Evolutionary conservation across 2,113 vertebrate genomes (phyloP).

Genomic region (Rhizomys pruinosus): DNA sequence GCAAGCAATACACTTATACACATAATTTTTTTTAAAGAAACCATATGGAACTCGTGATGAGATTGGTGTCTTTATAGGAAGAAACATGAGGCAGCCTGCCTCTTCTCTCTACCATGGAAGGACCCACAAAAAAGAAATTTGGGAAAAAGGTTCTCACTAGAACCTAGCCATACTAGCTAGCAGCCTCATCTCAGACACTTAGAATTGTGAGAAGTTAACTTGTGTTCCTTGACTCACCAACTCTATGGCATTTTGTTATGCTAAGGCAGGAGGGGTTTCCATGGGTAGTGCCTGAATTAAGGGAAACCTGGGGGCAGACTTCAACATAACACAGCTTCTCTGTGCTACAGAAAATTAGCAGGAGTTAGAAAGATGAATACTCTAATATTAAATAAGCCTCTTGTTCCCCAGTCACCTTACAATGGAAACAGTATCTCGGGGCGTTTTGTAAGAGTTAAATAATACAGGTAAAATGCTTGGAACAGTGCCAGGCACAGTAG

Average conservation of each 20-base stretch:
- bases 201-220: not conserved
- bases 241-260: not conserved
- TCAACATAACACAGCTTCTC: not conserved
- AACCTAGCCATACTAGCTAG: not conserved
- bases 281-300: not conserved
- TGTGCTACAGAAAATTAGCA: not conserved
- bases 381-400: not conserved
- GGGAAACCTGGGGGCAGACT: not conserved
- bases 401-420: not conserved
- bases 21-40: not conserved
- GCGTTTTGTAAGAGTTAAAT: not conserved
- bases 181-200: not conserved
- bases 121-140: not conserved
- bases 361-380: not conserved
- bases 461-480: not conserved
- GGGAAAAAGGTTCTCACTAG: not conserved
- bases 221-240: not conserved
- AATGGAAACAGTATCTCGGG: not conserved
- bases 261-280: not conserved
- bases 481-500: not conserved
- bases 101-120: not conserved
- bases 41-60: not conserved
- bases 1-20: no score
- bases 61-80: not conserved
- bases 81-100: not conserved